Evolutionary conservation across 2,888 invertebrate species (phyloP), one percentile per base, ranked within the genome.

Genomic region (Nomada lathburiana): DNA sequence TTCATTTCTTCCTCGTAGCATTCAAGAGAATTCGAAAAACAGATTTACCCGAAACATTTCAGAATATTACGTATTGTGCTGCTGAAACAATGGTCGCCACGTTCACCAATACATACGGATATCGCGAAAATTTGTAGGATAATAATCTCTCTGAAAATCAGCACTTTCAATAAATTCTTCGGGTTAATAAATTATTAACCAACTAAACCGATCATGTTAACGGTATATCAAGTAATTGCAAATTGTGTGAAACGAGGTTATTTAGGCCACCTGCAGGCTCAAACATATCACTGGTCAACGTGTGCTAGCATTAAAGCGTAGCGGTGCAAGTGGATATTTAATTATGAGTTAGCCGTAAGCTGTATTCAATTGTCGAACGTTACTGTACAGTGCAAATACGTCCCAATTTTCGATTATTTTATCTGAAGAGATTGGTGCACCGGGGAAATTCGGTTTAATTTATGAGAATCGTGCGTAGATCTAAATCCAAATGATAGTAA

Each of bases 181-280:
- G 47, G 4, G 36, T 69, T 73, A 75, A 75, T 78, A 71, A 83
- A 78, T 83, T 77, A 82, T 44, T 77, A 77, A 83, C 82, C 83
- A 83, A 67, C 75, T 78, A 78, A 68, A 82, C 82, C 23, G 55
- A 47, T 26, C 73, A 50, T 71, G 74, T 77, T 77, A 83, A 83
- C 68, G 74, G 74, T 67, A 78, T 82, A 82, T 74, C 74, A 81
- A 81, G 72, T 76, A 63, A 81, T 76, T 76, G 81, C 72, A 83
- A 81, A 83, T 81, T 73, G 73, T 62, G 76, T 69, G 69, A 71
- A 67, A 71, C 82, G 70, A 26, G 60, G 69, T 73, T 73, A 76
- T 76, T 80, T 73, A 59, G 71, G 63, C 68, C 68, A 71, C 23
- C 53, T 80, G 63, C 72, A 80, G 55, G 18, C 42, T 36, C 36